Evolutionary conservation across 1,140 invertebrate genomes (phyloP).

Genomic region (Drosophila paulistorum): DNA sequence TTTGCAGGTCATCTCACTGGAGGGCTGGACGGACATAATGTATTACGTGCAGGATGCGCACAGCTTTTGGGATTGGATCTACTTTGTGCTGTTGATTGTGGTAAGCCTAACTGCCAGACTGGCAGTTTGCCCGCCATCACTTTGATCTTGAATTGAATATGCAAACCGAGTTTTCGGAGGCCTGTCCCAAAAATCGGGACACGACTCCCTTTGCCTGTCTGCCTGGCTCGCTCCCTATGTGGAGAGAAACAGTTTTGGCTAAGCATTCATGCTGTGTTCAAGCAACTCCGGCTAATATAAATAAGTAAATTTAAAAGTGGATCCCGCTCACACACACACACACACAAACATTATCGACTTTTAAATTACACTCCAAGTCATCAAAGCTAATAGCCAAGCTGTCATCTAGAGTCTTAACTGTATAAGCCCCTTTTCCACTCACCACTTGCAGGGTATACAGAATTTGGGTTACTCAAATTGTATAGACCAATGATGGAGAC

Average conservation of each 20-base stretch:
- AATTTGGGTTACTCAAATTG: slow-evolving; percentile 18
- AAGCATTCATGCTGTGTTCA: slow-evolving; percentile 27
- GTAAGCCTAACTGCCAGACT: slow-evolving; percentile 88
- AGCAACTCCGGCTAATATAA: slow-evolving; percentile 67
- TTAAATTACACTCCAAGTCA: too few relatives aligned
- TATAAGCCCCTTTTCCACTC: too few relatives aligned
- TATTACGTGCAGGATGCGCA: slow-evolving; percentile 97
- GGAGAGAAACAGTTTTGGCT: slow-evolving; percentile 14
- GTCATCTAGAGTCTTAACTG: too few relatives aligned
- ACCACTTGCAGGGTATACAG: not conserved
- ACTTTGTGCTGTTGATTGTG: slow-evolving; percentile 99
- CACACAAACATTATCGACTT: not conserved
- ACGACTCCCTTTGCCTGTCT: too few relatives aligned
- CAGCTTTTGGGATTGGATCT: slow-evolving; percentile 99
- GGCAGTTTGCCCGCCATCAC: slow-evolving; percentile 10
- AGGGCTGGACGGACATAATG: slow-evolving; percentile 99
- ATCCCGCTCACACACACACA: slow-evolving; percentile 11
- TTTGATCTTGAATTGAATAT: slow-evolving; percentile 61
- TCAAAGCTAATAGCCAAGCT: too few relatives aligned
- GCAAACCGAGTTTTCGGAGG: slow-evolving; percentile 29
- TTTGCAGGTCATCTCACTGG: slow-evolving; percentile 91
- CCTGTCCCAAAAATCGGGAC: slow-evolving; percentile 20
- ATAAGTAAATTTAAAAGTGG: slow-evolving; percentile 71
- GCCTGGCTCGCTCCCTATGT: not conserved
- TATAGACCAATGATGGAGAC: not conserved